phyloP scores from a whole-genome alignment of 1,140 invertebrate genomes.

The Microplitis demolitor region DNA sequence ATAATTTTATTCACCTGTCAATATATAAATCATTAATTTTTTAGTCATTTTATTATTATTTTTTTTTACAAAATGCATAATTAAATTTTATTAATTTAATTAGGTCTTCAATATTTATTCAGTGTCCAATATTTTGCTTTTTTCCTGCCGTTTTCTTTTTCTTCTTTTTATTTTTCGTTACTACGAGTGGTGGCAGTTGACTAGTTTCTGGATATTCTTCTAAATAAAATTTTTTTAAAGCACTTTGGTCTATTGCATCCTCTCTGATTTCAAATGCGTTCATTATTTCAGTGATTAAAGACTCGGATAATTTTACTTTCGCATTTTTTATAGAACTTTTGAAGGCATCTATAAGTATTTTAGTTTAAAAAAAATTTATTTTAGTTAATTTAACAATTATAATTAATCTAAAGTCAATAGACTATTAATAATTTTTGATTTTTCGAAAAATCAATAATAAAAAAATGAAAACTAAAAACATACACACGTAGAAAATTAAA shows the following conservation, averaged over 20 bases:
- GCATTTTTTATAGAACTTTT: conserved; percentile 39
- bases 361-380: too few species aligned
- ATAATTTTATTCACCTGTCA: background rate
- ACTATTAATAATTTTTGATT: too few species aligned
- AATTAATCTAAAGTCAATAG: background rate
- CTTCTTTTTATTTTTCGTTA: conserved; percentile 30
- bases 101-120: conserved; percentile 5
- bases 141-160: conserved; percentile 29
- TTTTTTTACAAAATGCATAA: background rate
- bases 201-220: conserved; percentile 51
- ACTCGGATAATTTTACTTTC: conserved; percentile 53
- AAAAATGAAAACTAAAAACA: too few species aligned
- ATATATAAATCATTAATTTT: too few species aligned
- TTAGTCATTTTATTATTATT: conserved; percentile 5
- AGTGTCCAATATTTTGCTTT: conserved; percentile 20
- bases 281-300: conserved; percentile 48
- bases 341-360: conserved; percentile 44
- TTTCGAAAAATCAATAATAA: too few species aligned
- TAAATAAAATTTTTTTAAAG: conserved; percentile 52
- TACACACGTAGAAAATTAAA: too few species aligned
- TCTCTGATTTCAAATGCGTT: conserved; percentile 45
- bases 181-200: conserved; percentile 32
- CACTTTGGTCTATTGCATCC: conserved; percentile 44
- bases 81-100: conserved; percentile 1
- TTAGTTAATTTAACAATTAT: background rate